Percentiles rank a stretch among this genome's conserved stretches.
Evolutionary conservation across 2,888 invertebrate species (phyloP).

Genomic region (Scaptomyza flava): DNA sequence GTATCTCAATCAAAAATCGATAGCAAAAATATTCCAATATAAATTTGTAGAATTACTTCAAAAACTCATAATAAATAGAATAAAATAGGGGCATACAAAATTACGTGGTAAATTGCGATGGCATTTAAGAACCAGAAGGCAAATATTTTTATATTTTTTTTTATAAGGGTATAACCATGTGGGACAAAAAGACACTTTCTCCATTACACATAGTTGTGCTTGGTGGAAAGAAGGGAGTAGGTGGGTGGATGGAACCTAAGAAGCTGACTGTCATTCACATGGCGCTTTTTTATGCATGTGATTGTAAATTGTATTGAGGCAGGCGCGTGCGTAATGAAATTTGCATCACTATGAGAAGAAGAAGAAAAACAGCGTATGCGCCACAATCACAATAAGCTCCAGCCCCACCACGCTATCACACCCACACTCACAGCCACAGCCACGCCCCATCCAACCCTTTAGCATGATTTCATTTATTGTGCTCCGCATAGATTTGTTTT

Average conservation of each 20-base stretch:
- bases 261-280: slow-evolving; percentile 60
- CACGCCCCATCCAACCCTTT: neutral
- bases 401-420: neutral
- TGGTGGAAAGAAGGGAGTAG: neutral
- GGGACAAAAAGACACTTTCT: slow-evolving; percentile 22
- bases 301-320: slow-evolving; percentile 75
- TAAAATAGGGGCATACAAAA: too few relatives aligned
- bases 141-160: too few relatives aligned
- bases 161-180: slow-evolving; percentile 4
- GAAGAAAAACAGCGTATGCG: slow-evolving; percentile 28
- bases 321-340: slow-evolving; percentile 73
- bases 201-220: slow-evolving; percentile 17
- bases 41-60: neutral
- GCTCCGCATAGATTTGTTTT: slow-evolving; percentile 61
- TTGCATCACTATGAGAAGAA: slow-evolving; percentile 60
- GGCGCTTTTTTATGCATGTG: slow-evolving; percentile 71
- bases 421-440: neutral
- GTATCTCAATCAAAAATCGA: too few relatives aligned
- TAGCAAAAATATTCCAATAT: too few relatives aligned
- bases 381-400: neutral
- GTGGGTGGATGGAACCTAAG: neutral
- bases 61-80: neutral
- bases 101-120: too few relatives aligned
- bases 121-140: too few relatives aligned
- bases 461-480: slow-evolving; percentile 22